Percentiles rank a stretch among this genome's conserved stretches.
Evolutionary conservation across 2,888 invertebrate species (phyloP).

Genomic region (Drosophila meridiana): DNA sequence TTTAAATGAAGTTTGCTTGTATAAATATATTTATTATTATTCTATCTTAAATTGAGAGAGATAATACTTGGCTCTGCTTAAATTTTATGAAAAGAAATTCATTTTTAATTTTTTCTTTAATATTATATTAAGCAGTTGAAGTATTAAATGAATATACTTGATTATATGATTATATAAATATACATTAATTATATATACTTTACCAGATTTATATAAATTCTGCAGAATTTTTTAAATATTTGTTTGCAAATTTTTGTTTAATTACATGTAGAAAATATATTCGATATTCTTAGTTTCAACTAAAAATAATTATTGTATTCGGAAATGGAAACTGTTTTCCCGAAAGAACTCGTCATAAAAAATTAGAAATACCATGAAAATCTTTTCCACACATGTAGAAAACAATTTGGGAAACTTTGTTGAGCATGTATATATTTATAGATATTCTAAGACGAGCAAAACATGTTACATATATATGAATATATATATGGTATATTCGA

Average conservation of each 20-base stretch:
- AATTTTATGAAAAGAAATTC: background rate
- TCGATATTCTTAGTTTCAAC: background rate
- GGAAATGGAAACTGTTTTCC: background rate
- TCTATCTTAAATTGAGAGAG: background rate
- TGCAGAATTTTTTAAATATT: background rate
- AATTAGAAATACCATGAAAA: background rate
- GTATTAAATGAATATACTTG: too few relatives aligned
- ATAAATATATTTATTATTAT: background rate
- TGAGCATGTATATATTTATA: constrained; percentile 13
- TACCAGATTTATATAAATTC: too few relatives aligned
- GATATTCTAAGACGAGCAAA: constrained; percentile 11
- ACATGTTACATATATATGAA: background rate
- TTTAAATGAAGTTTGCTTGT: background rate
- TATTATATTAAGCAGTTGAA: background rate
- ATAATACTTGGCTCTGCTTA: background rate
- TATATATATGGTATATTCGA: background rate
- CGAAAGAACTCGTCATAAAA: constrained; percentile 1
- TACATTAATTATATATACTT: too few relatives aligned
- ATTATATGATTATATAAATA: too few relatives aligned
- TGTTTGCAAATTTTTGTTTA: background rate
- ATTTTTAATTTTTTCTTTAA: background rate
- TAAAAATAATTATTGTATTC: background rate
- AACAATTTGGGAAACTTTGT: constrained; percentile 1
- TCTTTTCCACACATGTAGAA: background rate
- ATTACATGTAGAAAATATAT: background rate